Percentiles rank a stretch among this genome's conserved stretches.
Conservation (phyloP, 2,888 invertebrate species). For the Macaria liturata region DNA sequence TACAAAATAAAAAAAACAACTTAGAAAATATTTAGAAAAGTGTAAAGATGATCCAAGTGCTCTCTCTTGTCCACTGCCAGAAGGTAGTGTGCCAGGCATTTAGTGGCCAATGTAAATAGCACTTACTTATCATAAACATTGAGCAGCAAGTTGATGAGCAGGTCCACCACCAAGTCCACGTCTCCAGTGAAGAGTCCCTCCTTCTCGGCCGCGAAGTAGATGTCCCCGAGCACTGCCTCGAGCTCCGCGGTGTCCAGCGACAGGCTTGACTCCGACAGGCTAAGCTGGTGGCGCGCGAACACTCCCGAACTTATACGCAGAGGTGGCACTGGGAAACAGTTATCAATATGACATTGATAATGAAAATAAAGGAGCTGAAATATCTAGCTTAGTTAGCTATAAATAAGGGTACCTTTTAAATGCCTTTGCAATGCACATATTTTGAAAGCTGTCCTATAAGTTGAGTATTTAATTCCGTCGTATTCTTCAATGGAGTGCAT, state of each 20-base stretch:
- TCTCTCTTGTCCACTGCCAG: too few relatives aligned
- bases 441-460: conserved; percentile 90
- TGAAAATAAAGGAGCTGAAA: too few relatives aligned
- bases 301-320: conserved; percentile 86
- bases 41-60: too few relatives aligned
- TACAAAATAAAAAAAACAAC: too few relatives aligned
- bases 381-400: background rate
- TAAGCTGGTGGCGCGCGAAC: conserved; percentile 88
- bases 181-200: conserved; percentile 85
- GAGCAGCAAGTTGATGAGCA: conserved; percentile 85
- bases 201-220: conserved; percentile 88
- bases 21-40: too few relatives aligned
- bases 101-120: background rate
- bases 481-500: conserved; percentile 84
- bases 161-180: conserved; percentile 85
- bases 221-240: conserved; percentile 88
- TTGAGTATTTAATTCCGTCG: conserved; percentile 88
- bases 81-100: too few relatives aligned
- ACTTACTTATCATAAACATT: conserved; percentile 87
- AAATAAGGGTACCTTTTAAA: conserved; percentile 81
- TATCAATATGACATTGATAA: too few relatives aligned
- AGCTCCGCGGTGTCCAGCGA: conserved; percentile 87
- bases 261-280: conserved; percentile 86
- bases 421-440: conserved; percentile 68
- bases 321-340: conserved; percentile 64